Evolutionary conservation across 1,140 invertebrate species (phyloP).

Genomic region (Aleiodes sp.): DNA sequence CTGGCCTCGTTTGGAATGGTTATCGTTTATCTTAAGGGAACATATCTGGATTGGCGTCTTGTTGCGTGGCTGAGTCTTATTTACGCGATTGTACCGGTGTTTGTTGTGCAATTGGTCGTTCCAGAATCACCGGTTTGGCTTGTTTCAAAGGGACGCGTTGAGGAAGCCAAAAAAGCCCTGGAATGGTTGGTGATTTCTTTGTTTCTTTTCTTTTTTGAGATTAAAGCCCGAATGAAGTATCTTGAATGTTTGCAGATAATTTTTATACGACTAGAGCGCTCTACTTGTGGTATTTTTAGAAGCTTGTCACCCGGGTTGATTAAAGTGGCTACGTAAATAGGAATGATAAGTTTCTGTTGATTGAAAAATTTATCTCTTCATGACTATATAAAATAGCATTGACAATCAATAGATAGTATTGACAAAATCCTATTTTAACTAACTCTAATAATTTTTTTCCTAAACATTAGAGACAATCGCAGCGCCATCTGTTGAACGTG

Average conservation of each 20-base stretch:
- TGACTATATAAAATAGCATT: background rate
- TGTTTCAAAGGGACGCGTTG: slow-evolving; percentile 66
- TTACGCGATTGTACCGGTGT: slow-evolving; percentile 66
- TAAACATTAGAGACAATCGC: no score
- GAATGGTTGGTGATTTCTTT: slow-evolving; percentile 58
- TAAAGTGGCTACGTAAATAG: no score
- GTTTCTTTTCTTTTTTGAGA: background rate
- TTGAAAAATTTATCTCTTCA: no score
- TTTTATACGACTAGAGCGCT: no score
- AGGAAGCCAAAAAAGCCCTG: slow-evolving; percentile 68
- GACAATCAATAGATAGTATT: background rate
- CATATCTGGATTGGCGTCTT: slow-evolving; percentile 69
- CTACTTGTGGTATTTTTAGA: no score
- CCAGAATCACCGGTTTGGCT: slow-evolving; percentile 78
- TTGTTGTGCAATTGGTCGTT: slow-evolving; percentile 69
- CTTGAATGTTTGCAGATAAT: no score
- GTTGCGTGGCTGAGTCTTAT: slow-evolving; percentile 69
- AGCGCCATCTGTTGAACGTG: no score
- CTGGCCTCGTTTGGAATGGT: slow-evolving; percentile 69
- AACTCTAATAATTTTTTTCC: no score
- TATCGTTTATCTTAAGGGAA: slow-evolving; percentile 70
- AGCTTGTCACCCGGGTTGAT: no score
- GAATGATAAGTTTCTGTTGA: no score
- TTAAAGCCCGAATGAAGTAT: no score
- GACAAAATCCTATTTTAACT: no score